Base-by-base conservation (phyloP, 2,113 vertebrate species). In the Tragelaphus strepsiceros region DNA sequence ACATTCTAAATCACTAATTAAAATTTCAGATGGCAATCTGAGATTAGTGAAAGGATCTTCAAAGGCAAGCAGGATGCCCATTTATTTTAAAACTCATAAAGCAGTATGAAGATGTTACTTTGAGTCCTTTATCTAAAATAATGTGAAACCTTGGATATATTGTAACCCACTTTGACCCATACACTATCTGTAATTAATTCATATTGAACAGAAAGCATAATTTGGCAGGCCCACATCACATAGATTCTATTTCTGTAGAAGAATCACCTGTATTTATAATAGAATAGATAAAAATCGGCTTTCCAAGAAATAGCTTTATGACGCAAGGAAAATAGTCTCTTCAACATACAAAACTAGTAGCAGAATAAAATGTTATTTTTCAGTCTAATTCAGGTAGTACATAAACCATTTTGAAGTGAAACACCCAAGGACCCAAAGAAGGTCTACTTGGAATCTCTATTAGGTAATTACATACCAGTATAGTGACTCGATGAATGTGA, bases 1-100 rank as follows among this genome's bases (percentile, higher is more conserved):
- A 95, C 98, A 98, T 98, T 98, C 98, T 84, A 97, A 98, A 97
- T 96, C 64, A 97, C 62, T 98, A 98, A 98, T 99, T 98, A 99
- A 98, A 98, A 98, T 98, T 99, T 98, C 89, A 99, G 62, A 93
- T 98, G 62, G 88, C 98, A 98, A 98, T 98, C 98, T 90, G 96
- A 98, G 98, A 98, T 98, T 98, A 98, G 85, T 88, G 92, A 95
- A 95, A 97, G 80, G 32, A 98, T 98, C 98, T 99, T 97, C 97
- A 98, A 98, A 98, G 98, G 95, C 94, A 98, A 98, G 97, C 86
- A 97, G 93, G 94, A 90, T 96, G 96, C 96, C 56, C 89, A 96
- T 19, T 97, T 98, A 92, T 95, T 96, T 98, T 98, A 97, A 98
- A 98, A 26, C 39, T 98, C 88, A 43, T 43, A 97, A 94, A 51